Base-by-base conservation (phyloP, 2,113 vertebrate genomes). In the Dromiciops gliroides region DNA sequence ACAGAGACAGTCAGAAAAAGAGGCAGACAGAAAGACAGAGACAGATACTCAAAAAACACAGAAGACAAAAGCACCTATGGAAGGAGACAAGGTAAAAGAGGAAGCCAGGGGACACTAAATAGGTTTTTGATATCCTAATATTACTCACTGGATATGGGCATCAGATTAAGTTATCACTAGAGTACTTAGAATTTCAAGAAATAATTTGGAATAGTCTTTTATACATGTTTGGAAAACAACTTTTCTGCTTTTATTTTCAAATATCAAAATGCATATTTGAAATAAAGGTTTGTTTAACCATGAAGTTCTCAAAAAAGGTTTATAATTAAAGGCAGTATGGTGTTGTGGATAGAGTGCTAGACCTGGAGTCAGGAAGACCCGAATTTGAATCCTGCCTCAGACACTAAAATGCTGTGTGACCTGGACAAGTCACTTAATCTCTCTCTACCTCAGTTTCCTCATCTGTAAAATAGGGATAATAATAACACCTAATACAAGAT, bases 251-350 rank as follows among this genome's bases (percentile, higher is more conserved):
- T 94, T 3, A 22, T 95, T 93, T 95, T 95, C 48, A 96, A 0
- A 92, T 83, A 83, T 83, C 9, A 89, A 22, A 94, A 48, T 56
- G 93, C 92, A 91, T 91, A 94, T 92, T 52, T 94, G 49, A 83
- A 83, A 89, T 95, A 97, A 93, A 90, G 28, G 50, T 90, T 75
- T 94, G 92, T 92, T 44, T 75, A 44, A 88, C 26, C 37, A 91
- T 94, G 89, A 23, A 93, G 96, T 96, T 12, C 92, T 44, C 95
- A 91, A 95, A 67, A 75, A 75, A 75, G 67, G 19, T 75, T 75
- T 75, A 75, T 75, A 75, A 75, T 75, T n/a, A 22, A 75, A 83
- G 6, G 37, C 31, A 67, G 60, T 22, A 83, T 83, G n/a, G 6
- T n/a, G 14, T 75, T 75, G 60, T n/a, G 37, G 37, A n/a, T 19